Evolutionary conservation across 1,140 invertebrate genomes (phyloP), one percentile per base, ranked within the genome.

Genomic region (Leptopilina boulardi): DNA sequence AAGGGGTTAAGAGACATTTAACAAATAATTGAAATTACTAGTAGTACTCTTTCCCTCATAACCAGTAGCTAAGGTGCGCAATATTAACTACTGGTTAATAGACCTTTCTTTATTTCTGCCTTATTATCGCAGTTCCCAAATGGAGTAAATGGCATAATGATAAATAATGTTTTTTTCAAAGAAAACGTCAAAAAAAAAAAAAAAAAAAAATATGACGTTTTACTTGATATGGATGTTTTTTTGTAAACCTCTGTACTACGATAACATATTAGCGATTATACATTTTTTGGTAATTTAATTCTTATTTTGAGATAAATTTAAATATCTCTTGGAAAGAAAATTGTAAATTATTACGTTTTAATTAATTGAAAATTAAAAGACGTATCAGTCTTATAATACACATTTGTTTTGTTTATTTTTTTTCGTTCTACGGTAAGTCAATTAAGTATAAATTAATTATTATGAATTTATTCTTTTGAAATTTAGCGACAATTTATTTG

Each of bases 401-500:
- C 34, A 38, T 38, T 38, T 38, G 34, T 18, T 51, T 51, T 51
- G 47, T 51, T 51, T n/a, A n/a, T 51, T 44, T 75, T 66, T 71
- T 76, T 81, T n/a, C 71, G 15, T 54, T 34, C 10, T 76, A 51
- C 42, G 75, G 73, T 71, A 74, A 66, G 59, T 71, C 74, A 81
- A 38, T 38, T 38, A 38, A 41, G 78, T 71, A 74, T 10, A 83
- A 26, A 51, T 71, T 70, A 26, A 74, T 76, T 77, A 54, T 70
- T 51, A 82, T 75, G 23, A 80, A 84, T 73, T 77, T 71, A 75
- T 71, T n/a, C n/a, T n/a, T 51, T 79, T 75, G 42, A 73, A 82
- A 80, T 71, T 56, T 82, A 80, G 75, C 51, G 77, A 74, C 73
- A 66, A 66, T 23, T 66, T 82, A 84, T 80, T 85, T 85, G 79